Evolutionary conservation across 2,888 invertebrate species (phyloP).

Genomic region (Disparrhopalites patrizii): DNA sequence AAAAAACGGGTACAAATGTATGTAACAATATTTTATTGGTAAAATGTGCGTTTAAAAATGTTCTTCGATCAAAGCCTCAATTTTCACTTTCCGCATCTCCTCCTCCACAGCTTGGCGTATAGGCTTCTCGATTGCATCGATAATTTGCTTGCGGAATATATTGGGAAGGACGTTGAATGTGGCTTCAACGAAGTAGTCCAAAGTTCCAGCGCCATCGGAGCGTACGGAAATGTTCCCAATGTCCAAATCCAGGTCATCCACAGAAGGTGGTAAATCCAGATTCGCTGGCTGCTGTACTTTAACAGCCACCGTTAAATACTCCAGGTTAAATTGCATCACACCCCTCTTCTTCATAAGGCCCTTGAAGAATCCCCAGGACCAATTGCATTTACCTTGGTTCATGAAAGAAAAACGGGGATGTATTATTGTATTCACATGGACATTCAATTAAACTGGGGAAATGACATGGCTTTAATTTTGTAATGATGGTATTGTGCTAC

Average conservation of each 20-base stretch:
- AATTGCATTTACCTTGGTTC: constrained; percentile 38
- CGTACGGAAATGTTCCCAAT: constrained; percentile 79
- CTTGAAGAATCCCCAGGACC: constrained; percentile 56
- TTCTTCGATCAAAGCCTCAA: constrained; percentile 68
- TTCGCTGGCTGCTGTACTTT: constrained; percentile 72
- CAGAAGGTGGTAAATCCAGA: constrained; percentile 65
- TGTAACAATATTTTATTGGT: no score
- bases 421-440: no score
- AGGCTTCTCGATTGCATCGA: constrained; percentile 77
- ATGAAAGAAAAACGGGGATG: no score
- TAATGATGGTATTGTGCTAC: constrained; percentile 50
- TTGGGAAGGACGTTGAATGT: constrained; percentile 77
- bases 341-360: constrained; percentile 50
- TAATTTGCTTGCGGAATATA: constrained; percentile 77
- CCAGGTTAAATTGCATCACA: constrained; percentile 46
- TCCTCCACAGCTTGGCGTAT: constrained; percentile 66
- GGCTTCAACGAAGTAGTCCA: constrained; percentile 78
- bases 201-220: constrained; percentile 78
- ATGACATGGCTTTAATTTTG: not conserved
- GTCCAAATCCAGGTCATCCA: constrained; percentile 72
- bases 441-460: no score
- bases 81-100: constrained; percentile 62
- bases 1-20: not conserved
- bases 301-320: constrained; percentile 53
- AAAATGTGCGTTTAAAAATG: constrained; percentile 13